phyloP scores from a whole-genome alignment of 2,888 invertebrate species.

The Thera britannica region DNA sequence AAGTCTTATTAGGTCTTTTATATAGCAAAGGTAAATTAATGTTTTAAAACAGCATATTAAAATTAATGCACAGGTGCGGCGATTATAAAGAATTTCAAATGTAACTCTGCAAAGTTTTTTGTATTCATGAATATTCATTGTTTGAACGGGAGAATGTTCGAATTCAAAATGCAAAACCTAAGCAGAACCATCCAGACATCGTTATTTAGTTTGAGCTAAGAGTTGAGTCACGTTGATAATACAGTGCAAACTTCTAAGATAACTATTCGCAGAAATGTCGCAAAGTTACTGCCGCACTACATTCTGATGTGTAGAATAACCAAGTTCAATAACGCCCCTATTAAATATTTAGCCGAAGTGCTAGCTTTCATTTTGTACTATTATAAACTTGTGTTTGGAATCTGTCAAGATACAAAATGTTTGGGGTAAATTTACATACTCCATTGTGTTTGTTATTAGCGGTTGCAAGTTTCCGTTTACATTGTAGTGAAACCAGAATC shows the following conservation, averaged over 20 bases:
- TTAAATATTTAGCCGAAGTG: slow-evolving; percentile 31
- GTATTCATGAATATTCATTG: slow-evolving; percentile 66
- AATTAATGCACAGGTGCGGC: slow-evolving; percentile 61
- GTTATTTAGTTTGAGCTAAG: slow-evolving; percentile 33
- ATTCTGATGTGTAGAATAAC: slow-evolving; percentile 43
- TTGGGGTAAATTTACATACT: slow-evolving; percentile 8
- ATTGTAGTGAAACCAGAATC: neutral
- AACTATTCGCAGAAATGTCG: slow-evolving; percentile 48
- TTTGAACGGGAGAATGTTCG: slow-evolving; percentile 19
- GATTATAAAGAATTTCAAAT: slow-evolving; percentile 53
- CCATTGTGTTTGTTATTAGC: neutral
- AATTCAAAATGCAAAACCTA: slow-evolving; percentile 19
- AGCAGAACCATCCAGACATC: slow-evolving; percentile 20
- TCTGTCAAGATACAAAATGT: slow-evolving; percentile 31
- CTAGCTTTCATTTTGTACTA: slow-evolving; percentile 26
- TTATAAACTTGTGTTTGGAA: slow-evolving; percentile 23
- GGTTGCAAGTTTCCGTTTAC: too few relatives aligned
- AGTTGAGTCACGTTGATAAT: slow-evolving; percentile 42
- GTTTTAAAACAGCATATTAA: slow-evolving; percentile 17
- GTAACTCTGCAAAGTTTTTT: slow-evolving; percentile 70
- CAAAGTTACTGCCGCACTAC: slow-evolving; percentile 43
- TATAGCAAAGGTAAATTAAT: slow-evolving; percentile 26
- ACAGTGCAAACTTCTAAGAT: slow-evolving; percentile 43
- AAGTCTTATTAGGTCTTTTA: too few relatives aligned
- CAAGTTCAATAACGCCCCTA: slow-evolving; percentile 40